phyloP scores from a whole-genome alignment of 2,888 invertebrate genomes.

The Sinhomidia bicolor region DNA sequence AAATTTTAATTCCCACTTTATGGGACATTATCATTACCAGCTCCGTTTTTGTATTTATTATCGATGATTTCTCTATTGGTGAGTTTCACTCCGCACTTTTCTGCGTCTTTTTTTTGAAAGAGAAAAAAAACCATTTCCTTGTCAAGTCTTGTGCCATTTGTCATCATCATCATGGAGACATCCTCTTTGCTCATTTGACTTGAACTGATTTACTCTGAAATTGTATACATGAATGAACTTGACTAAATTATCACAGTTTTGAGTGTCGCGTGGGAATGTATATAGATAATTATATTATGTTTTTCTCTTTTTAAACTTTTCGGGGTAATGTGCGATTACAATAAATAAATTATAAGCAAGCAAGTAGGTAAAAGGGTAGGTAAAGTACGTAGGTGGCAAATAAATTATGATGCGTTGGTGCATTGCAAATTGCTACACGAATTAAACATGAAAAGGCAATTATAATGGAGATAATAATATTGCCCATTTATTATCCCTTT shows the following conservation, averaged over 20 bases:
- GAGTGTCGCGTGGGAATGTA: too few species aligned
- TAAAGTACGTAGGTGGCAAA: not conserved
- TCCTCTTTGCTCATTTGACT: not conserved
- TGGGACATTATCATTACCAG: not conserved
- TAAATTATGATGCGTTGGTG: not conserved
- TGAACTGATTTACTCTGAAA: not conserved
- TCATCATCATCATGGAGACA: not conserved
- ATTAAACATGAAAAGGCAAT: conserved; percentile 35
- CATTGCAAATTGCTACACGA: conserved; percentile 6
- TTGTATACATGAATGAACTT: too few species aligned
- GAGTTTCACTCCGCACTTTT: not conserved
- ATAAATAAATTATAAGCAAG: not conserved
- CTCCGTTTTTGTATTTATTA: not conserved
- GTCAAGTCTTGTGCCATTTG: not conserved
- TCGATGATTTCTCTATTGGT: not conserved
- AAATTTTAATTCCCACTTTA: not conserved
- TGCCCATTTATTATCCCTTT: not conserved
- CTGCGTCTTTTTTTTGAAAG: too few species aligned
- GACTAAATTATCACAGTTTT: too few species aligned
- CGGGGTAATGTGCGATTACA: not conserved
- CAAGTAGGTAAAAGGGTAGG: not conserved
- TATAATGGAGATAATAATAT: not conserved
- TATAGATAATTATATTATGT: too few species aligned
- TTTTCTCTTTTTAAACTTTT: not conserved
- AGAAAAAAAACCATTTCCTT: not conserved